Percentiles rank a stretch among this genome's conserved stretches.
Conservation (phyloP, 2,888 invertebrate species). For the Cryptosula pallasiana region DNA sequence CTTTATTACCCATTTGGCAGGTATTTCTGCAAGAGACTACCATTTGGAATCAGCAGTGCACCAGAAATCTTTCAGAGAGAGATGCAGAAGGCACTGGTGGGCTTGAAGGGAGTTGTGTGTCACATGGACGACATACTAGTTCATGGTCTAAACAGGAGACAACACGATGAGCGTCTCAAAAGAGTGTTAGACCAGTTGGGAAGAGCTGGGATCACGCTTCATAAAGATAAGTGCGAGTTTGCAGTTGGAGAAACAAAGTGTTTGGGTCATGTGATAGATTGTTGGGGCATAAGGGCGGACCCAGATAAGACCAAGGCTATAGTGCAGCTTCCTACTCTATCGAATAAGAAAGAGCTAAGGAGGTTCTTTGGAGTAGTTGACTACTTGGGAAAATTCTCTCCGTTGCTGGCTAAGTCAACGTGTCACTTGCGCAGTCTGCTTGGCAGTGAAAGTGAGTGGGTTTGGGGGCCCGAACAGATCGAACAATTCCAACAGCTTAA, state of each 20-base stretch:
- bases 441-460: no score
- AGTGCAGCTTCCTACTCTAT: background rate
- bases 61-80: conserved; percentile 52
- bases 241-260: conserved; percentile 13
- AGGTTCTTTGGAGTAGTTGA: no score
- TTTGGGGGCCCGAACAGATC: no score
- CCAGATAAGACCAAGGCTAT: conserved; percentile 21
- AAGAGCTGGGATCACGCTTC: conserved; percentile 20
- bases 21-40: conserved; percentile 32
- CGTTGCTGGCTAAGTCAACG: no score
- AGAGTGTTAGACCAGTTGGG: background rate
- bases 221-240: conserved; percentile 25
- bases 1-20: conserved; percentile 35
- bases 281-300: background rate
- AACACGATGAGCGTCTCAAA: conserved; percentile 35
- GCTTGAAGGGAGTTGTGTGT: conserved; percentile 39
- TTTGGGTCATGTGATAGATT: conserved; percentile 25
- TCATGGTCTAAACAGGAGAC: conserved; percentile 30
- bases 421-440: no score
- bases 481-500: no score
- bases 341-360: conserved; percentile 19
- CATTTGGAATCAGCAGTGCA: conserved; percentile 42
- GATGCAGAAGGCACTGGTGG: conserved; percentile 41
- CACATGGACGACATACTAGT: conserved; percentile 46
- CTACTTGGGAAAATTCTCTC: no score